phyloP scores from a whole-genome alignment of 37 sponge, comb jelly and placozoan species.

The Petrosia ficiformis region DNA sequence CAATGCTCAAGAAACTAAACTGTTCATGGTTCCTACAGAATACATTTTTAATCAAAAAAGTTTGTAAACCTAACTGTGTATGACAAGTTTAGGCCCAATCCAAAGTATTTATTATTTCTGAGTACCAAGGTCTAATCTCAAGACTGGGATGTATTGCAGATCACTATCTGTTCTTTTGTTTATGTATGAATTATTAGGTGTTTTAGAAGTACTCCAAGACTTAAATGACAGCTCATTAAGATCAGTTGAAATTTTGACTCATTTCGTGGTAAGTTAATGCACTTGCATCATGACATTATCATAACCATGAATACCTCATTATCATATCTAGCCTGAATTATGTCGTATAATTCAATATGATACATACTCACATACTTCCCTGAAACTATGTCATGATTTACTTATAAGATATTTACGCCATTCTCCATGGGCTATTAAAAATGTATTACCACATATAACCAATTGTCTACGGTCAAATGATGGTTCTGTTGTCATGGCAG shows the following conservation, averaged over 20 bases:
- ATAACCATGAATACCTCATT: neutral
- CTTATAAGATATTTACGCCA: conserved; percentile 65
- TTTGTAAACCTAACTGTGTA: too few relatives aligned
- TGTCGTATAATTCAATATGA: conserved; percentile 57
- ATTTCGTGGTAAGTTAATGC: conserved; percentile 69
- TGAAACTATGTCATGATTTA: conserved; percentile 53
- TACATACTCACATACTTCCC: conserved; percentile 36
- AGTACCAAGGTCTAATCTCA: too few relatives aligned
- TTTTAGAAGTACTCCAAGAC: conserved; percentile 67
- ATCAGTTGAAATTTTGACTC: conserved; percentile 62
- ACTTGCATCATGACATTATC: neutral
- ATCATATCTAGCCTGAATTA: conserved; percentile 59
- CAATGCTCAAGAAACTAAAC: too few relatives aligned
- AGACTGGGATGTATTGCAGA: too few relatives aligned
- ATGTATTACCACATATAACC: conserved; percentile 47
- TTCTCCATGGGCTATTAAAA: conserved; percentile 55
- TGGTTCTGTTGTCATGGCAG: conserved; percentile 42
- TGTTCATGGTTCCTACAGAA: too few relatives aligned
- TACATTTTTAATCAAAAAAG: too few relatives aligned
- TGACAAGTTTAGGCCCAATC: too few relatives aligned
- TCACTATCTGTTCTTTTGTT: too few relatives aligned
- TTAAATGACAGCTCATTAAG: conserved; percentile 75
- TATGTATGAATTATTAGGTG: too few relatives aligned
- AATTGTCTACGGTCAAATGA: conserved; percentile 66
- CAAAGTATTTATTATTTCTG: too few relatives aligned